These are phyloP conservation scores for Drosophila lowei DNA, from an alignment of 1,140 invertebrate genomes.

Conservation along the genomic window DNA sequence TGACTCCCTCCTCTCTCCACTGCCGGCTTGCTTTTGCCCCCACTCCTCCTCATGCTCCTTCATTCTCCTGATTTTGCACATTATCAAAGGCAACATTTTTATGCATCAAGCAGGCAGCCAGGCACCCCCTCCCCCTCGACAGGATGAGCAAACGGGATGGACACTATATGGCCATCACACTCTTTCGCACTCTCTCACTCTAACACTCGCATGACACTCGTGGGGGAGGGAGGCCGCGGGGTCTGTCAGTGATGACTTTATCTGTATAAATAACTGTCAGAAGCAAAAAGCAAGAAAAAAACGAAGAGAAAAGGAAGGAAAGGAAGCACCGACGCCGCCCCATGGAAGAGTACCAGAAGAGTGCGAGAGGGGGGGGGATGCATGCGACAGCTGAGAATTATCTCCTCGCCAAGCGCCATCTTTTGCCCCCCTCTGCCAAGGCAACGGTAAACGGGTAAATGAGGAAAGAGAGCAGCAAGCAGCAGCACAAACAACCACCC, in stretches of 20 bases:
- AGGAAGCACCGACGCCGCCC: background rate
- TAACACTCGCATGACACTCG: constrained; percentile 3
- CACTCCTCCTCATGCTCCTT: background rate
- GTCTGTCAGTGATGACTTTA: constrained; percentile 79
- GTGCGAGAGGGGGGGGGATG: background rate
- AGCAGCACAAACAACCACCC: constrained; percentile 42
- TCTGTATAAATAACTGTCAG: constrained; percentile 81
- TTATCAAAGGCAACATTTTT: constrained; percentile 52
- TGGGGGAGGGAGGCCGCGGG: constrained; percentile 37
- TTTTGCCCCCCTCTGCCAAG: constrained; percentile 37
- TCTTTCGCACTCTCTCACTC: constrained; percentile 12
- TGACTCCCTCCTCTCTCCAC: background rate
- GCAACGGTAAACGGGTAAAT: constrained; percentile 54
- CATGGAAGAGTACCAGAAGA: constrained; percentile 11
- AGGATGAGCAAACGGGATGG: constrained; percentile 17
- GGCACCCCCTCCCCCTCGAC: background rate
- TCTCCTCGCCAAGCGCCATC: constrained; percentile 57
- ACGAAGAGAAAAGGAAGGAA: constrained; percentile 10
- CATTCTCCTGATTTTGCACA: constrained; percentile 42
- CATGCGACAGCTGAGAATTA: constrained; percentile 11
- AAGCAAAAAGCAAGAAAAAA: constrained; percentile 30
- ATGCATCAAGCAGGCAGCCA: constrained; percentile 14
- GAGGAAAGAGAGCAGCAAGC: constrained; percentile 31
- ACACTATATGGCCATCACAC: constrained; percentile 7
- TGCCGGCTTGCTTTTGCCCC: background rate